A percentile compares a stretch with the other conserved stretches of the same genome.
Evolutionary conservation across 2,113 vertebrate species (phyloP).

Genomic region (Loxodonta africana): DNA sequence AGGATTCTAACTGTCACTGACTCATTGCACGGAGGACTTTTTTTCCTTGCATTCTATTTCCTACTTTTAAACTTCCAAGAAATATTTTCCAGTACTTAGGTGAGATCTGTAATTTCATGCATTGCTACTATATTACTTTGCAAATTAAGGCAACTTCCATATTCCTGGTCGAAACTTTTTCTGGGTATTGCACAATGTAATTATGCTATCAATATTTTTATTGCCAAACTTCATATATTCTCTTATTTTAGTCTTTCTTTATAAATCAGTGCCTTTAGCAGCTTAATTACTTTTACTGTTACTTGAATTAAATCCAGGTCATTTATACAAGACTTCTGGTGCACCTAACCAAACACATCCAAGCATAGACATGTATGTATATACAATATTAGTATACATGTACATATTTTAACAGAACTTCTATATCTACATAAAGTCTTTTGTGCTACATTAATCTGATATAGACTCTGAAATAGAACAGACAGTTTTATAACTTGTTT

Average conservation of each 20-base stretch:
- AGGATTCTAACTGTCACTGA: constrained; percentile 46
- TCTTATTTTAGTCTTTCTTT: constrained; percentile 50
- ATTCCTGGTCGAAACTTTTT: not conserved
- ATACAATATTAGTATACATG: not conserved
- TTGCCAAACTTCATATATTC: constrained; percentile 40
- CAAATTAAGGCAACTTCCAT: not conserved
- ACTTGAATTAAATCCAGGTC: not conserved
- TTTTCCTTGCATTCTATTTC: not conserved
- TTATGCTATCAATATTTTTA: constrained; percentile 13
- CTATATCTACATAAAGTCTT: constrained; percentile 61
- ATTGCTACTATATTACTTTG: constrained; percentile 38
- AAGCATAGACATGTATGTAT: not conserved
- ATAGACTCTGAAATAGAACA: constrained; percentile 30
- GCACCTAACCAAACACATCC: not conserved
- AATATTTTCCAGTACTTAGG: constrained; percentile 42
- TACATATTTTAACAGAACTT: constrained; percentile 45
- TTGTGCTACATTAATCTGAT: constrained; percentile 67
- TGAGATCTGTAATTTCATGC: constrained; percentile 10
- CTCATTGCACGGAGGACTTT: constrained; percentile 1
- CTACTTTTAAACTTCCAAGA: constrained; percentile 34
- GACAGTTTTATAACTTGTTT: constrained; percentile 23
- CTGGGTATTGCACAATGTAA: not conserved
- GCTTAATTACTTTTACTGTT: constrained; percentile 34
- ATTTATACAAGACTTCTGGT: not conserved
- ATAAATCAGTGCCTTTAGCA: not conserved